Percentiles rank a stretch among this genome's conserved stretches.
Conservation (phyloP, 2,797 vertebrate genomes). For the Gobio occitaniae region DNA sequence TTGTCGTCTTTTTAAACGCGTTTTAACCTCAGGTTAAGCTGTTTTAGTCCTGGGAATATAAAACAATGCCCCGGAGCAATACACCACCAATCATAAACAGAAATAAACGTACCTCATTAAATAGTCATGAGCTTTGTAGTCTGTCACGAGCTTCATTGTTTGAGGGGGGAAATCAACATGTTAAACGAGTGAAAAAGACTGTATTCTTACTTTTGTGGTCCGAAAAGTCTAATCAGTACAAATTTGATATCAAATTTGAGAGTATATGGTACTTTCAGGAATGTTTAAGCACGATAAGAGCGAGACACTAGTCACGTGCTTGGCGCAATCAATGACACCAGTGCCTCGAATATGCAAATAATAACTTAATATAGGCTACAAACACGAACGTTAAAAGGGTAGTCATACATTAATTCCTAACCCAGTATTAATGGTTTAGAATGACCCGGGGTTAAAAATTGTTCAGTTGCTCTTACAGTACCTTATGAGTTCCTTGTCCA, state of each 20-base stretch:
- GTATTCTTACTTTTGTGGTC: neutral
- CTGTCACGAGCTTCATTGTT: neutral
- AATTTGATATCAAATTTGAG: neutral
- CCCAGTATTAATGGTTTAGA: neutral
- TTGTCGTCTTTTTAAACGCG: neutral
- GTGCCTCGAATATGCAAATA: neutral
- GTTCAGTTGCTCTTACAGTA: neutral
- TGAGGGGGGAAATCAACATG: neutral
- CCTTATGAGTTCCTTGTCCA: constrained; percentile 56
- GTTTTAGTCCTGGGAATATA: neutral
- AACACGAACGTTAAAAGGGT: neutral
- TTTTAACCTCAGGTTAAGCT: neutral
- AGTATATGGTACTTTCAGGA: neutral
- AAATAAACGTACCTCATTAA: neutral
- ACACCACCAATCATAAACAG: neutral
- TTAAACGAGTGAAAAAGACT: neutral
- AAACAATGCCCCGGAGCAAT: neutral
- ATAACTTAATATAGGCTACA: neutral
- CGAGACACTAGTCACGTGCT: neutral
- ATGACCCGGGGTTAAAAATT: neutral
- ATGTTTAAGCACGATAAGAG: neutral
- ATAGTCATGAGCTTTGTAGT: neutral
- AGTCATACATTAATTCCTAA: neutral
- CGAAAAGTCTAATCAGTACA: neutral
- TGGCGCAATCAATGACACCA: neutral